phyloP scores from a whole-genome alignment of 2,113 vertebrate species.

The Chloebia gouldiae region DNA sequence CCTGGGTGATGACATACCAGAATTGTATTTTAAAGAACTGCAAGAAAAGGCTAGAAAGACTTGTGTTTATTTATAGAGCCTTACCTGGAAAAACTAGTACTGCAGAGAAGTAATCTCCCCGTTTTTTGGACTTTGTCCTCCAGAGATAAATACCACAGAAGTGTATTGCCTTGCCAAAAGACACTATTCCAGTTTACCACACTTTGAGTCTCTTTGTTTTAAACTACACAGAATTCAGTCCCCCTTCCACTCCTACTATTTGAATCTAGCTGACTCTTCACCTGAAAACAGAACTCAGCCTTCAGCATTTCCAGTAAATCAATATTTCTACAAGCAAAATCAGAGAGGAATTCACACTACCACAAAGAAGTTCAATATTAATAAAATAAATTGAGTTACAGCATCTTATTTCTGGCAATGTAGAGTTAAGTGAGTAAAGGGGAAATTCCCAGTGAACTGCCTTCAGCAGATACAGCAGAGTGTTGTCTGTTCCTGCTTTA shows the following conservation, averaged over 20 bases:
- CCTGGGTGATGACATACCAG: not conserved
- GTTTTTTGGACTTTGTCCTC: not conserved
- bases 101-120: not conserved
- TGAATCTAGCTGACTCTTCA: not conserved
- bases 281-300: not conserved
- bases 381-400: not conserved
- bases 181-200: not conserved
- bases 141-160: not conserved
- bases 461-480: not conserved
- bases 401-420: not conserved
- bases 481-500: not conserved
- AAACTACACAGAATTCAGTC: not conserved
- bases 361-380: not conserved
- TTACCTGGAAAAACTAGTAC: slow-evolving; percentile 10
- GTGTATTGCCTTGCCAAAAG: not conserved
- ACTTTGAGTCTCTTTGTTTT: not conserved
- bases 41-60: not conserved
- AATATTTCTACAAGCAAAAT: not conserved
- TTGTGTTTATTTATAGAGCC: not conserved
- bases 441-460: not conserved
- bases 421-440: not conserved
- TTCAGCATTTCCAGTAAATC: not conserved
- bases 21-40: not conserved
- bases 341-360: not conserved
- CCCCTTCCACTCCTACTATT: not conserved